Evolutionary conservation across 1,140 invertebrate species (phyloP), one percentile per base, ranked within the genome.

Genomic region (Marisa cornuarietis): DNA sequence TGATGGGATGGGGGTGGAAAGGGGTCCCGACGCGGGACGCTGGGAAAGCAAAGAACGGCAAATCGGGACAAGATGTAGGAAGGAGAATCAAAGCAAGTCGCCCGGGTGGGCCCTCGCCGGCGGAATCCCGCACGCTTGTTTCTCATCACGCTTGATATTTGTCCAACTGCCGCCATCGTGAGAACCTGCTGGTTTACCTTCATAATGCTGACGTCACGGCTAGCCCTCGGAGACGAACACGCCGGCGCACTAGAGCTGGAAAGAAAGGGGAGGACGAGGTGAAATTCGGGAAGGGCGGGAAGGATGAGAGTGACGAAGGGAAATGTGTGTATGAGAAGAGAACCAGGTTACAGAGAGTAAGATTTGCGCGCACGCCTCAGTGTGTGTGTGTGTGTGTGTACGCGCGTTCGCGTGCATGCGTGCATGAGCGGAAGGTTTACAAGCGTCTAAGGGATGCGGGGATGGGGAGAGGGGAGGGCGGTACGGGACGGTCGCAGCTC

Each of bases 91-190:
- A 63, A 62, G 73, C 73, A 75, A 26, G 31, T 31, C 58, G 52
- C 54, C 22, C 73, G 73, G 73, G 73, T 75, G 73, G 73, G 73
- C 73, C 54, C 73, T 61, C 49, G 14, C 42, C 58, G 4, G 20
- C 26, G 74, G 62, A 63, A 66, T 65, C 26, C 74, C 61, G 26
- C 14, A 3, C 61, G 61, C 26, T 76, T 76, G 74, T 51, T 76
- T 76, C 74, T 76, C 24, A 76, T 76, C 61, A 76, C 58, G 58
- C 51, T 26, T 76, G 74, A 76, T 76, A 76, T 76, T 76, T 76
- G 74, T 76, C 74, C 61, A 66, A 76, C 74, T 63, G 54, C 58
- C 51, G 54, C 13, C 42, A n/a, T 11, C 42, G 49, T 52, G 51
- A 74, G 72, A 74, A n/a, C 26, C 71, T 31, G 13, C 26, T 49